These are phyloP conservation scores for Meles meles DNA, from an alignment of 2,113 vertebrate genomes.

Conservation along the genomic window DNA sequence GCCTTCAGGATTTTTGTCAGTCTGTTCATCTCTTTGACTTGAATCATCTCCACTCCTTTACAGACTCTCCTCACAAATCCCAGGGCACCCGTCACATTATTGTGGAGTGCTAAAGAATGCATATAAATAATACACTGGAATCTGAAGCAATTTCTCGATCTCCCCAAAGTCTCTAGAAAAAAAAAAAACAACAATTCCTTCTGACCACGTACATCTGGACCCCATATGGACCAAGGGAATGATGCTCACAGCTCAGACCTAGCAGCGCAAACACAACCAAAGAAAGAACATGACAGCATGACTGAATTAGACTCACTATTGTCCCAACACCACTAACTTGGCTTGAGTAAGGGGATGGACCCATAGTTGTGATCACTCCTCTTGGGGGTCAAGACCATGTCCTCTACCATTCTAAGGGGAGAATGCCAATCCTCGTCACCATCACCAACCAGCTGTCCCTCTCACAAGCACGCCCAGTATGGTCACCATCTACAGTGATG, in stretches of 20 bases:
- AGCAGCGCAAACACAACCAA: background rate
- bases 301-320: background rate
- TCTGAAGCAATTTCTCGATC: background rate
- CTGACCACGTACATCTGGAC: slow-evolving; percentile 14
- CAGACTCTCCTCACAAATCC: background rate
- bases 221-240: background rate
- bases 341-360: background rate
- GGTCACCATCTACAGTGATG: too few relatives aligned
- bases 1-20: background rate
- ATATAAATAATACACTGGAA: background rate
- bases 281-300: background rate
- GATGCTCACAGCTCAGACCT: background rate
- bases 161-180: background rate
- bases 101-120: background rate
- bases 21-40: background rate
- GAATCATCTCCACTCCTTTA: background rate
- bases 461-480: rapidly evolving
- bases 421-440: rapidly evolving
- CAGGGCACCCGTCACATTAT: rapidly evolving
- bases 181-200: background rate
- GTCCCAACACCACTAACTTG: background rate
- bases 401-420: too few relatives aligned
- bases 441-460: background rate
- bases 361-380: background rate
- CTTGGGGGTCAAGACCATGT: rapidly evolving